phyloP scores from a whole-genome alignment of 1,140 invertebrate species.

The Dendrolimus punctatus region DNA sequence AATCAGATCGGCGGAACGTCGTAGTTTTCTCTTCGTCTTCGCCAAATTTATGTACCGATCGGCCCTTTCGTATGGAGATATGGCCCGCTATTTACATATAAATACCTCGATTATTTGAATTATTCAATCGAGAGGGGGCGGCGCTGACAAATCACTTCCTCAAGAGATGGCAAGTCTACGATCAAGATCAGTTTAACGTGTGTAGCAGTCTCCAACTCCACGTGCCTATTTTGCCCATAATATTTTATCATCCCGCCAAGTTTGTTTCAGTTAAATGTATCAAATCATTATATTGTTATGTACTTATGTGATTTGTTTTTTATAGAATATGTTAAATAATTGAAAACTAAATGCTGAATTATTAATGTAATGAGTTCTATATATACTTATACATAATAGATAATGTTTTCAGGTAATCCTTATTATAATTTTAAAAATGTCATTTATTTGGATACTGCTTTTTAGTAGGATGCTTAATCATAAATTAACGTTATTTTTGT shows the following conservation, averaged over 20 bases:
- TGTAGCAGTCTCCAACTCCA: slow-evolving; percentile 14
- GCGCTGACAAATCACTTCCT: slow-evolving; percentile 71
- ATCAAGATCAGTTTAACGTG: slow-evolving; percentile 54
- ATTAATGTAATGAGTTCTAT: too few species aligned
- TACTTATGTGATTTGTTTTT: too few species aligned
- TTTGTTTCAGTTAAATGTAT: too few species aligned
- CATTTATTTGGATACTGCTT: too few species aligned
- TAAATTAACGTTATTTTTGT: too few species aligned
- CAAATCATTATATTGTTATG: too few species aligned
- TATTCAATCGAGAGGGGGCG: slow-evolving; percentile 72
- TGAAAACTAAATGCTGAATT: too few species aligned
- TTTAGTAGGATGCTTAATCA: too few species aligned
- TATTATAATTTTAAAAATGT: too few species aligned
- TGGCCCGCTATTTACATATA: slow-evolving; percentile 69
- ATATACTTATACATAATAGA: too few species aligned
- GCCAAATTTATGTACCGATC: slow-evolving; percentile 70
- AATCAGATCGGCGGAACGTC: slow-evolving; percentile 67
- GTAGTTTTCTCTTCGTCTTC: slow-evolving; percentile 65
- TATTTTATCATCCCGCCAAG: slow-evolving; percentile 11
- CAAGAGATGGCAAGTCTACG: slow-evolving; percentile 63
- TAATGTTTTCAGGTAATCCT: too few species aligned
- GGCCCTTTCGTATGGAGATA: slow-evolving; percentile 71
- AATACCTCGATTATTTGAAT: slow-evolving; percentile 72
- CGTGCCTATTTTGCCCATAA: slow-evolving; percentile 7
- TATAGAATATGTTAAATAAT: too few species aligned